Conservation (phyloP, 1,140 invertebrate species). For the Nasonia longicornis region DNA sequence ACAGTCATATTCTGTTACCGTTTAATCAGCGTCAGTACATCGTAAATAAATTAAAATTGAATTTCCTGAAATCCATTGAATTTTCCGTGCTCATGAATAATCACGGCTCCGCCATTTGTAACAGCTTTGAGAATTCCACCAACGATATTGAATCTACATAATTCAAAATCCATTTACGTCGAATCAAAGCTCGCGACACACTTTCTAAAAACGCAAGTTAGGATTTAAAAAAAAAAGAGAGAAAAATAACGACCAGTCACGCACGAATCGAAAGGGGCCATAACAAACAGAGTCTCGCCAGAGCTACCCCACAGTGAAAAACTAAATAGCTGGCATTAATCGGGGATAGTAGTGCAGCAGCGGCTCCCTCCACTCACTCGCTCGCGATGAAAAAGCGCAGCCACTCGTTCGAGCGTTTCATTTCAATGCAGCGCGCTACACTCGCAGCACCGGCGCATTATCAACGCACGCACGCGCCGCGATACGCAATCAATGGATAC, state of each 20-base stretch:
- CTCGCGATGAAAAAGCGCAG: not conserved
- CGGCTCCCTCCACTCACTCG: no score
- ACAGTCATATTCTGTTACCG: no score
- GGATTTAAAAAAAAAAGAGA: not conserved
- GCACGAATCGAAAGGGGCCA: not conserved
- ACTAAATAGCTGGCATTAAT: slow-evolving; percentile 17
- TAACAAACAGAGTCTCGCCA: not conserved
- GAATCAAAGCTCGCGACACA: no score
- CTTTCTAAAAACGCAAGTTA: no score
- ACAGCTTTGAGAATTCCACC: no score
- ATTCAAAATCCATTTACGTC: no score
- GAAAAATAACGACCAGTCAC: not conserved
- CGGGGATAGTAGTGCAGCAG: not conserved
- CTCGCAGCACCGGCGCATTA: not conserved
- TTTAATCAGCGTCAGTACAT: no score
- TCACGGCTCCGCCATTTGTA: no score
- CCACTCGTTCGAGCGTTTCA: not conserved
- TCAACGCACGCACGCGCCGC: slow-evolving; percentile 4
- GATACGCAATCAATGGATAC: slow-evolving; percentile 18
- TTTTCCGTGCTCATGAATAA: no score
- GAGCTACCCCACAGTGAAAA: not conserved
- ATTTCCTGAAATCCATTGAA: no score
- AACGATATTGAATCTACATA: no score
- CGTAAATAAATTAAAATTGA: no score
- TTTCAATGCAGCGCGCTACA: not conserved